phyloP scores from a whole-genome alignment of 2,888 invertebrate species.

The Hesperia comma region DNA sequence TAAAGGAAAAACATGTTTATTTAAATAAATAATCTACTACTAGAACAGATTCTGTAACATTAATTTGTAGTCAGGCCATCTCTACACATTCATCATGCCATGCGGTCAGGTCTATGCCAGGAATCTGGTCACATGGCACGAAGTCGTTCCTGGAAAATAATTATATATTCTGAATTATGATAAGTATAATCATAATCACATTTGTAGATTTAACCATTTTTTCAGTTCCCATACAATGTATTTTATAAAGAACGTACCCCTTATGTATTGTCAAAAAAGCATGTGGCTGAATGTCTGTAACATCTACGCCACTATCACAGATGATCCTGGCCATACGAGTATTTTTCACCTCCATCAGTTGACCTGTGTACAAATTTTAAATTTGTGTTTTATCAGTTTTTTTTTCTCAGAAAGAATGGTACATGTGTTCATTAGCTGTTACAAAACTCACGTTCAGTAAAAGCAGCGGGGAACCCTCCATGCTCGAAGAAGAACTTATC shows the following conservation, averaged over 20 bases:
- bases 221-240: too few relatives aligned
- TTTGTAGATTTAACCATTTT: background rate
- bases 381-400: too few relatives aligned
- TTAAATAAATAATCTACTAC: too few relatives aligned
- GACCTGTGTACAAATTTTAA: slow-evolving; percentile 4
- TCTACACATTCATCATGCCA: slow-evolving; percentile 1
- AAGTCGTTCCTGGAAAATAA: slow-evolving; percentile 19
- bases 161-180: background rate
- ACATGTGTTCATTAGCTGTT: too few relatives aligned
- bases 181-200: too few relatives aligned
- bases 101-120: background rate
- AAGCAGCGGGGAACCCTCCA: slow-evolving; percentile 40
- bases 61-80: background rate
- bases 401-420: too few relatives aligned
- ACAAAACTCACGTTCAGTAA: slow-evolving; percentile 15
- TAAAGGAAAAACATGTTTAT: too few relatives aligned
- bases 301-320: slow-evolving; percentile 7
- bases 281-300: slow-evolving; percentile 13
- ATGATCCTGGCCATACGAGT: slow-evolving; percentile 16
- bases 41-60: too few relatives aligned
- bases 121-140: slow-evolving; percentile 10
- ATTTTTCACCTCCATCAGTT: slow-evolving; percentile 8
- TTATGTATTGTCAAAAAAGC: slow-evolving; percentile 3
- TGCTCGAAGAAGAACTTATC: slow-evolving; percentile 91
- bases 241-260: background rate